Evolutionary conservation across 2,113 vertebrate genomes (phyloP), one percentile per base, ranked within the genome.

Genomic region (Piprites chloris): DNA sequence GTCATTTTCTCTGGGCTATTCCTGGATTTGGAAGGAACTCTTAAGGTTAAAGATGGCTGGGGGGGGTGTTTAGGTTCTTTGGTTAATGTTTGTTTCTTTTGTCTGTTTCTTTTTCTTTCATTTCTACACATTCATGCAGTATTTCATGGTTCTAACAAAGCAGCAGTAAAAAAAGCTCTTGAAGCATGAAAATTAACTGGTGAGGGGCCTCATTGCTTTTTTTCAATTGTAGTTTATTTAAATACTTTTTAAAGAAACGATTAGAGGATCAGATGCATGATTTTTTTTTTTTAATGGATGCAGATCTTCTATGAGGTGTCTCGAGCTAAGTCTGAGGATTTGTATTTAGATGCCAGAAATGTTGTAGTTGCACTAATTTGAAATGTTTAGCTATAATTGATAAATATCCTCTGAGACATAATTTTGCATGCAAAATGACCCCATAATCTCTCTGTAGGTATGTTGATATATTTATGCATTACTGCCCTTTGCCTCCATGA

Each of bases 21-120:
- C 96, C 95, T 97, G 53, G 80, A 85, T 98, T 91, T 97, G 96
- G 90, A 98, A 98, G 98, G 97, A 98, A 74, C 89, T 97, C 96
- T 91, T 96, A 97, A 97, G 97, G 89, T 97, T 98, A 98, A 96
- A 96, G 95, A 47, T 98, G 97, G 84, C 97, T 98, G 97, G 97
- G 97, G 81, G 97, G 96, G 94, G 44, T 97, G 81, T 98, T 63
- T 97, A 98, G 98, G 98, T 94, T 98, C 97, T 98, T 98, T 98
- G 98, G 98, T 98, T 98, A 98, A 98, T 98, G 98, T 98, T 98
- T 98, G 98, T 98, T 98, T 98, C 98, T 98, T 98, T 98, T 98
- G 98, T 98, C 98, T 98, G 98, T 98, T 98, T 98, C 98, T 98
- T 98, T 98, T 98, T 98, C 98, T 98, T 98, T 98, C 98, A 97